phyloP scores from a whole-genome alignment of 2,797 vertebrate genomes.

The Darevskia nairensis region DNA sequence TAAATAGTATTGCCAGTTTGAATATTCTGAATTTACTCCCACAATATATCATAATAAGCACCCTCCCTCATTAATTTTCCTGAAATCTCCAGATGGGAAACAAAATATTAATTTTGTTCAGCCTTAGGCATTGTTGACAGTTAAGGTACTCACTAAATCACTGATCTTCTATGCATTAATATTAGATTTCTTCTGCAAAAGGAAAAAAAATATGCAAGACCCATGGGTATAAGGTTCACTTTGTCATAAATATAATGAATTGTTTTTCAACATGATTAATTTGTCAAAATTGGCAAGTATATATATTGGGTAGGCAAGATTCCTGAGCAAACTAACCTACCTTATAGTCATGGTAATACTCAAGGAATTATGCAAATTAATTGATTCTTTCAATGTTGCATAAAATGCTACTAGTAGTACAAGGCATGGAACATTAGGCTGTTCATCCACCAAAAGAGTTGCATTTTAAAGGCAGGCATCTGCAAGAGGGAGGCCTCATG shows the following conservation, averaged over 20 bases:
- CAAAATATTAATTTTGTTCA: conserved; percentile 99
- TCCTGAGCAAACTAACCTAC: conserved; percentile 88
- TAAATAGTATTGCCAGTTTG: conserved; percentile 81
- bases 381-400: conserved; percentile 99
- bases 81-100: conserved; percentile 99
- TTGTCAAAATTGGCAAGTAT: conserved; percentile 87
- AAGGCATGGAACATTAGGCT: conserved; percentile 99
- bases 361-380: conserved; percentile 99
- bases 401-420: conserved; percentile 97
- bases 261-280: conserved; percentile 96
- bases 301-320: conserved; percentile 83
- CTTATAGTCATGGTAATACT: conserved; percentile 93
- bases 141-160: conserved; percentile 98
- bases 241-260: conserved; percentile 99
- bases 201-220: conserved; percentile 73
- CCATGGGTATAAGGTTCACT: conserved; percentile 89
- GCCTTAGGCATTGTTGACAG: conserved; percentile 94
- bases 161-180: conserved; percentile 90
- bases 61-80: conserved; percentile 99
- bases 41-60: conserved; percentile 89
- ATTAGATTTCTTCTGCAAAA: conserved; percentile 89
- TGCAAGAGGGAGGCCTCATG: conserved; percentile 88
- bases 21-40: conserved; percentile 90
- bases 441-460: conserved; percentile 96
- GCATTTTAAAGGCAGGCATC: conserved; percentile 84